These are phyloP conservation scores for Psittacula echo DNA, from an alignment of 2,797 vertebrate species.

Conservation along the genomic window DNA sequence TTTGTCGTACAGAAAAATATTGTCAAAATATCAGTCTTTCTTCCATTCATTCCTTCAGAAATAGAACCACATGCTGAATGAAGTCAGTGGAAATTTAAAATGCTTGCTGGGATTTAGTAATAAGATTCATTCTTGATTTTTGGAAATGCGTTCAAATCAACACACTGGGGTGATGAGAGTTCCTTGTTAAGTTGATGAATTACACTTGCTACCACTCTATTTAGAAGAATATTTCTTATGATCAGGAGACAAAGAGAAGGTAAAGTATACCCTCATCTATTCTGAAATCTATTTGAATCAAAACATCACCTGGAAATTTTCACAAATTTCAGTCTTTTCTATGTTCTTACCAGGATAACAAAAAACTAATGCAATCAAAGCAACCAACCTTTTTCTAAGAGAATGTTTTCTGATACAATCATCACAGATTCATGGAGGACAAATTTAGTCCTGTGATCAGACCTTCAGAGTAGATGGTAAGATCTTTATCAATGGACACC, in stretches of 20 bases:
- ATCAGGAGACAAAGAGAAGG: background rate
- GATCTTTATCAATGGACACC: background rate
- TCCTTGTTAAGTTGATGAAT: background rate
- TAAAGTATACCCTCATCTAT: background rate
- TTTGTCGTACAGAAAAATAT: background rate
- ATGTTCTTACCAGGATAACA: background rate
- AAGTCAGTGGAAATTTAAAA: background rate
- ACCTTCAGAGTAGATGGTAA: background rate
- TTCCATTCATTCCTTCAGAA: background rate
- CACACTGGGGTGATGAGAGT: background rate
- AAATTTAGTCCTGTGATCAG: background rate
- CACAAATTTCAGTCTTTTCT: background rate
- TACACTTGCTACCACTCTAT: background rate
- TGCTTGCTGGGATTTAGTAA: background rate
- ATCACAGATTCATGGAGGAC: background rate
- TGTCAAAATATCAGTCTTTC: background rate
- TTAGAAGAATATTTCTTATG: background rate
- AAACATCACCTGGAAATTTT: background rate
- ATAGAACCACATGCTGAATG: background rate
- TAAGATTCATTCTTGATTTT: background rate
- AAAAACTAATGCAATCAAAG: background rate
- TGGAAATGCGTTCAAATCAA: background rate
- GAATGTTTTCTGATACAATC: background rate
- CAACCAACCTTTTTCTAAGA: background rate
- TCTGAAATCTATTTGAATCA: background rate